Evolutionary conservation across 2,797 vertebrate species (phyloP).

Genomic region (Eurystomus glaucurus): DNA sequence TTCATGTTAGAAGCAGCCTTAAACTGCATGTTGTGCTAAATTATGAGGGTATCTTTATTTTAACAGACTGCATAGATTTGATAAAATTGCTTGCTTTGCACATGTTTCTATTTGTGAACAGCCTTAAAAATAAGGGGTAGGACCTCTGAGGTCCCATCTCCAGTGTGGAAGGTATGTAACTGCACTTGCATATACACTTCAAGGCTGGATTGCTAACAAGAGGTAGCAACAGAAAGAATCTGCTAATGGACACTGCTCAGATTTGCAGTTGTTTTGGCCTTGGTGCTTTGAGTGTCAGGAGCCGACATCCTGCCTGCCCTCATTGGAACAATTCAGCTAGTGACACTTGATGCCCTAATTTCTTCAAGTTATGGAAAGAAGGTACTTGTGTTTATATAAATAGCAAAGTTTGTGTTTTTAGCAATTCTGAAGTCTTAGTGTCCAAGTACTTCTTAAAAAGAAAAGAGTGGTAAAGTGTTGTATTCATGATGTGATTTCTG

Average conservation of each 20-base stretch:
- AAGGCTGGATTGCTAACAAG: neutral
- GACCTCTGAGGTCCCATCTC: neutral
- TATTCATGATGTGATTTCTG: neutral
- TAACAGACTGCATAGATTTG: neutral
- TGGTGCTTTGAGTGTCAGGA: neutral
- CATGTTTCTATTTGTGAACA: rapidly evolving
- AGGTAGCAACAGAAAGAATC: neutral
- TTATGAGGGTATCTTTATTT: neutral
- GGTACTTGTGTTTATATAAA: neutral
- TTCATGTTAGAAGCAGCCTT: neutral
- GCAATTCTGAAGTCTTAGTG: neutral
- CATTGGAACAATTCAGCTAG: neutral
- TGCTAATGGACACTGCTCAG: neutral
- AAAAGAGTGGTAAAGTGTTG: neutral
- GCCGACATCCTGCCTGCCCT: neutral
- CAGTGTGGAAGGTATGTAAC: rapidly evolving
- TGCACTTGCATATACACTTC: rapidly evolving
- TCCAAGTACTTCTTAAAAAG: neutral
- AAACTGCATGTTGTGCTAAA: neutral
- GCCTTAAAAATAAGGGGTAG: neutral
- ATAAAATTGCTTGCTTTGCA: neutral
- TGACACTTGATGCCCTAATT: neutral
- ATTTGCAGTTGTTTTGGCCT: neutral
- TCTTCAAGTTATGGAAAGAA: neutral
- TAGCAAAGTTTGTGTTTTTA: neutral